Conservation (phyloP, 2,797 vertebrate species). For the Aeoliscus strigatus region DNA sequence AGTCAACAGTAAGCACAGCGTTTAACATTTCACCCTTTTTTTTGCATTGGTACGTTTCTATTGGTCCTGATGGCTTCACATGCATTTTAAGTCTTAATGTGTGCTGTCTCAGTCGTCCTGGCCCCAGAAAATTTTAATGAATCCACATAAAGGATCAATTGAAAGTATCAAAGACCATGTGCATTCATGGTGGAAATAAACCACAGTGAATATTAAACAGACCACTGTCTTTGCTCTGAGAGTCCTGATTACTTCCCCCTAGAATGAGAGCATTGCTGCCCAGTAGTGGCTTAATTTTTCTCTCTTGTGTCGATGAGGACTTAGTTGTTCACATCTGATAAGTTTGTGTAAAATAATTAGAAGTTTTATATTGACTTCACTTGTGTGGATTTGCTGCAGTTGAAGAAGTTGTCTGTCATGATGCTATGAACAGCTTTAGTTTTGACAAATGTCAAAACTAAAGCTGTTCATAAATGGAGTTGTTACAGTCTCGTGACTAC, state of each 20-base stretch:
- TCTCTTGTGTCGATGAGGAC: constrained; percentile 8
- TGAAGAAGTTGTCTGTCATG: too few relatives aligned
- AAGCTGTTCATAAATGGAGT: too few relatives aligned
- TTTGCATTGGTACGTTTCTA: background rate
- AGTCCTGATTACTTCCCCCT: constrained; percentile 46
- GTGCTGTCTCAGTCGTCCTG: background rate
- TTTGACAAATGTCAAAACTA: too few relatives aligned
- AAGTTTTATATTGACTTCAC: too few relatives aligned
- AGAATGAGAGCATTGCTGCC: constrained; percentile 35
- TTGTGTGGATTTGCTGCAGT: too few relatives aligned
- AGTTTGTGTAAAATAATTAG: too few relatives aligned
- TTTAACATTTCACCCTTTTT: background rate
- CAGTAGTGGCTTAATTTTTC: constrained; percentile 27
- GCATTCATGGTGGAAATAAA: constrained; percentile 37
- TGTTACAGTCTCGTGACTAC: too few relatives aligned
- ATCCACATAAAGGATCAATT: constrained; percentile 15
- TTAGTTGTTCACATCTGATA: constrained; percentile 5
- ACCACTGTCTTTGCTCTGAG: constrained; percentile 47
- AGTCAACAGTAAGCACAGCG: constrained; percentile 89
- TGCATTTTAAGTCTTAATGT: background rate
- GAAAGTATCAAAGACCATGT: constrained; percentile 18
- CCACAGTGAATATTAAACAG: constrained; percentile 62
- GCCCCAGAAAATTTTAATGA: constrained; percentile 20
- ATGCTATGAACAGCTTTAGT: too few relatives aligned
- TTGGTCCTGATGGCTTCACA: constrained; percentile 1